Percentiles rank a stretch among this genome's conserved stretches.
Evolutionary conservation across 2,797 vertebrate species (phyloP).

Genomic region (Helostoma temminkii): DNA sequence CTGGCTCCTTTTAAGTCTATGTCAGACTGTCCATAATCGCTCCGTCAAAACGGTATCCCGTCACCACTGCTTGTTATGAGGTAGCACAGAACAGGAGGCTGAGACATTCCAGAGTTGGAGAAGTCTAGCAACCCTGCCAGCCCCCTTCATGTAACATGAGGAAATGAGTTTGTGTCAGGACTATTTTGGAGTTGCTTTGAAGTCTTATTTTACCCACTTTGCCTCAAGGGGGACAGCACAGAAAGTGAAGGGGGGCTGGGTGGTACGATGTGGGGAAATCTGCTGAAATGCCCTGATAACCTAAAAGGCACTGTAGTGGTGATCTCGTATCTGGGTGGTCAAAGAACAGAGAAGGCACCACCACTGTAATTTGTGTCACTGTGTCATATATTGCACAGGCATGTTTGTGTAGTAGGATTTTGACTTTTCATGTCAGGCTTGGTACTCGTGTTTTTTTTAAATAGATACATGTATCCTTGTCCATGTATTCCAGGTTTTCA

Average conservation of each 20-base stretch:
- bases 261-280: constrained; percentile 68
- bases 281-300: constrained; percentile 74
- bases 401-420: constrained; percentile 5
- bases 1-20: constrained; percentile 78
- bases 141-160: constrained; percentile 80
- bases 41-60: constrained; percentile 77
- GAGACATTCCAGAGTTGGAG: constrained; percentile 73
- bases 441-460: neutral
- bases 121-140: constrained; percentile 64
- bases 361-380: constrained; percentile 28
- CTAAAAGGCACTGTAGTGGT: constrained; percentile 57
- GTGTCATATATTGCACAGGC: neutral
- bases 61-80: constrained; percentile 76
- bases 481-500: no score
- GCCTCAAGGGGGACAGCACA: constrained; percentile 76
- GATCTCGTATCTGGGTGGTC: constrained; percentile 64
- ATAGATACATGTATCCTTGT: constrained; percentile 42
- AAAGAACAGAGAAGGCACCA: constrained; percentile 30
- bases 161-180: constrained; percentile 86
- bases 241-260: constrained; percentile 54
- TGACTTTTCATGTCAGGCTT: constrained; percentile 19
- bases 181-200: constrained; percentile 87
- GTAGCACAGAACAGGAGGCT: constrained; percentile 67
- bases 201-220: constrained; percentile 84
- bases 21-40: constrained; percentile 78